Base-by-base conservation (phyloP, 2,113 vertebrate genomes). In the Atlantisia rogersi region DNA sequence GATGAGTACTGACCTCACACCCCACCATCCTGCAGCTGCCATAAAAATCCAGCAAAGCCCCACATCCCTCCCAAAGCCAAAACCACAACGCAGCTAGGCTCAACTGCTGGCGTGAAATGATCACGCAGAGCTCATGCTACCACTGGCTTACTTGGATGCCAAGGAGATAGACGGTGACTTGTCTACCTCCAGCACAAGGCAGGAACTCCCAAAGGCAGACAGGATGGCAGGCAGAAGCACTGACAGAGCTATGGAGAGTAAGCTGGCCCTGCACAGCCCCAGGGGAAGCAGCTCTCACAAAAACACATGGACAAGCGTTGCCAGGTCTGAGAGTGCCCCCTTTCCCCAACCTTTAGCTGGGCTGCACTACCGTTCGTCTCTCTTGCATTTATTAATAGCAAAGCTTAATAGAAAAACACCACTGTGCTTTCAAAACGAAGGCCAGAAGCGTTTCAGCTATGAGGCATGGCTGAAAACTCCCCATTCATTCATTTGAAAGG, bases 41-140 rank as follows among this genome's bases (percentile, higher is more conserved):
- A 31, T 3, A 65, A 65, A 82, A 82, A 53, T 10, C 4, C 56
- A 65, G 26, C 1, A 0, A 7, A 71, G 12, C 31, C 28, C 3
- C 22, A 35, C 5, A 64, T 22, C 9, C 17, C 5, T 48, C 44
- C 53, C 10, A 46, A 70, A 65, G 39, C 3, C 35, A 83, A 84
- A 88, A 80, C 7, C 22, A 29, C 0, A 0, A 48, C 12, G 16
- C 2, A 15, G 31, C 24, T 37, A 50, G 18, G 24, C 50, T 50
- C 16, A 50, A 5, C 40, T 44, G 15, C 26, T 37, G 37, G 37
- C 37, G 24, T 42, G 42, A 63, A 67, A 52, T 0, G 1, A 8
- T 11, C 1, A 24, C 1, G 1, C 0, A 0, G 20, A 52, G 5
- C 25, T n/a, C 50, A 39, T 0, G 2, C 13, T 46, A 52, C n/a